Evolutionary conservation across 1,140 invertebrate species (phyloP), one percentile per base, ranked within the genome.

Genomic region (Steinernema khuongi): DNA sequence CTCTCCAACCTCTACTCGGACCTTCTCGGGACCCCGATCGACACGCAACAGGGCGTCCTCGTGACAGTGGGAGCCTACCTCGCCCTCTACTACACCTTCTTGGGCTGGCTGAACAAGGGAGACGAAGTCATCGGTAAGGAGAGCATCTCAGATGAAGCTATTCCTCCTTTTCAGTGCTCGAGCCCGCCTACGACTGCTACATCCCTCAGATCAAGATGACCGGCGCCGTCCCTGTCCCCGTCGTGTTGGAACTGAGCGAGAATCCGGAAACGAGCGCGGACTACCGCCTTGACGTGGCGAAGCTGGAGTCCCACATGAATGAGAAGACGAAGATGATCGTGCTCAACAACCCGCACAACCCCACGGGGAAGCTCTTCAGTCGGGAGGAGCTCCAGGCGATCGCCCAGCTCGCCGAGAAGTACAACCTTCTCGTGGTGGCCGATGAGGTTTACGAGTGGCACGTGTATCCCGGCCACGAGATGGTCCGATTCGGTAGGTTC

Each of bases 371-470:
- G 85, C 84, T 90, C 19, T 90, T 88, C 77, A 83, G 79, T 1
- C 74, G 77, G 69, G 82, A 86, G 26, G 90, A 90, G 77, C 79
- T 91, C 70, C 87, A 91, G 77, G 86, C 90, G 70, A 93, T 99
- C 80, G 94, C 92, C 0, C 86, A 88, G 83, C 87, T 99, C 43
- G 96, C 94, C 81, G 93, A 92, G 81, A 94, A 97, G 85, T 91
- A 93, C 89, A 91, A 99, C 86, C 91, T 92, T 2, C 86, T 98
- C 2, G 94, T 93, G 72, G 87, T 99, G 26, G 91, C 93, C 4
- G 96, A 99, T 87, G 96, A 99, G 87, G 96, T 99, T 0, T 99
- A 99, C 79, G 96, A 99, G 87, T 97, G 94, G 93, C 90, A 99
- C 79, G 91, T 94, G 22, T 98, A 93, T 84, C 89, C 92, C 82